A percentile compares a stretch with the other conserved stretches of the same genome.
Evolutionary conservation across 30 jellyfish, hydroid and myxozoan species (phyloP).

Genomic region (Rhopilema esculentum): DNA sequence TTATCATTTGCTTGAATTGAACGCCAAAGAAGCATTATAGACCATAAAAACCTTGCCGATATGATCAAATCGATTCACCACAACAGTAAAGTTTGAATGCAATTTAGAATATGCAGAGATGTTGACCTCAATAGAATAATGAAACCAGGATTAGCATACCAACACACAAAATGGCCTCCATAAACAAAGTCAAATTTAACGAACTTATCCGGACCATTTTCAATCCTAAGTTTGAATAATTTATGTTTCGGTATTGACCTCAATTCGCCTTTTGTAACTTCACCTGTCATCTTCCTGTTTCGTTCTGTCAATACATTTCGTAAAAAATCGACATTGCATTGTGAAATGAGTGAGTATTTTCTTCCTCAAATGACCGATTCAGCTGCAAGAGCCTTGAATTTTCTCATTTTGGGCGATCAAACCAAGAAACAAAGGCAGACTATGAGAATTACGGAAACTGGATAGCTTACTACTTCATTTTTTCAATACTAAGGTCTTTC

Average conservation of each 20-base stretch:
- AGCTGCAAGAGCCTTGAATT: too few species aligned
- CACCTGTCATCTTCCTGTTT: conserved; percentile 4
- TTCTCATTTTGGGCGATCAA: too few species aligned
- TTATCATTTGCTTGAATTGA: neutral
- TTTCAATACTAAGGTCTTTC: too few species aligned
- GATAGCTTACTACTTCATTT: too few species aligned
- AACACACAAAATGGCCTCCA: conserved; percentile 11
- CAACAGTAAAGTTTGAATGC: neutral
- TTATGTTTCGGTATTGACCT: neutral
- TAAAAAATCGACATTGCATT: neutral
- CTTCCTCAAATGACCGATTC: too few species aligned
- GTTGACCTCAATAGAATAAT: conserved; percentile 23
- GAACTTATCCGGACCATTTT: conserved; percentile 5
- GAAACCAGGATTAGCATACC: conserved; percentile 25
- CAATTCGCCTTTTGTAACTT: neutral
- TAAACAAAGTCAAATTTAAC: neutral
- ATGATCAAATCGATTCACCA: neutral
- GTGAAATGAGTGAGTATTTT: too few species aligned
- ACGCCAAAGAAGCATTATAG: neutral
- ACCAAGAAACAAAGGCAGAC: too few species aligned
- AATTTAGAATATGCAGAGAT: neutral
- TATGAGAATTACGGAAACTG: too few species aligned
- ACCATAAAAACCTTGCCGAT: conserved; percentile 9
- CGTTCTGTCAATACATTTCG: neutral
- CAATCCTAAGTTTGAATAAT: neutral